A percentile compares a stretch with the other conserved stretches of the same genome.
These are phyloP conservation scores for Cyrtorhinus lividipennis DNA, from an alignment of 1,140 invertebrate species.

Conservation along the genomic window DNA sequence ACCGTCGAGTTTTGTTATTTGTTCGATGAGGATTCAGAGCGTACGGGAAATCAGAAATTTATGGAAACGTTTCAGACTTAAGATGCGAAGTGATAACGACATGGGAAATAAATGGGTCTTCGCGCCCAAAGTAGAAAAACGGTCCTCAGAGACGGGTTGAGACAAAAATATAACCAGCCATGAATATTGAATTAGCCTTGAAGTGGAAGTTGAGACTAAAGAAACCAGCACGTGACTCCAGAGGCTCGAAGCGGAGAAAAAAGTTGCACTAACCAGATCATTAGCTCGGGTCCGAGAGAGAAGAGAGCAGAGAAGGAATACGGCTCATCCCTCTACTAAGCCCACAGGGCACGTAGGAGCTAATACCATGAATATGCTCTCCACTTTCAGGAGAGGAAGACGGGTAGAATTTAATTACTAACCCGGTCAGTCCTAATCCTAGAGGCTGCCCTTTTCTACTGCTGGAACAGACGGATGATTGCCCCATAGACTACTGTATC, in stretches of 20 bases:
- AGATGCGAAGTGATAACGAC: too few species aligned
- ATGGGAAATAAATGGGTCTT: background rate
- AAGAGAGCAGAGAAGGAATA: background rate
- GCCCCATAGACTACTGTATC: background rate
- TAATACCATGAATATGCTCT: slow-evolving; percentile 7
- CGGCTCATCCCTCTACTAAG: background rate
- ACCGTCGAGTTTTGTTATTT: too few species aligned
- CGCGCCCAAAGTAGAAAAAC: background rate
- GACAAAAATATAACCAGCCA: background rate
- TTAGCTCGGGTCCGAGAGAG: background rate
- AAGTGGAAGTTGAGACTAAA: background rate
- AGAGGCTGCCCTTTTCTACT: background rate
- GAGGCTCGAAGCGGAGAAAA: background rate
- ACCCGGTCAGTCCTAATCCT: slow-evolving; percentile 2
- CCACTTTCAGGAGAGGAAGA: background rate
- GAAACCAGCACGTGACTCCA: background rate
- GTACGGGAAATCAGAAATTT: too few species aligned
- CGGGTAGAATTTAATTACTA: slow-evolving; percentile 3
- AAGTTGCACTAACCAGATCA: slow-evolving; percentile 9
- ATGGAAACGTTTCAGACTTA: too few species aligned
- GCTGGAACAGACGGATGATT: background rate
- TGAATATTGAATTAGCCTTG: slow-evolving; percentile 4
- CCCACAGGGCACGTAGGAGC: background rate
- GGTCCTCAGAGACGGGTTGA: background rate
- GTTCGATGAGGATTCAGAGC: too few species aligned